These are phyloP conservation scores for Catocala nupta DNA, from an alignment of 2,888 invertebrate genomes.

Conservation along the genomic window DNA sequence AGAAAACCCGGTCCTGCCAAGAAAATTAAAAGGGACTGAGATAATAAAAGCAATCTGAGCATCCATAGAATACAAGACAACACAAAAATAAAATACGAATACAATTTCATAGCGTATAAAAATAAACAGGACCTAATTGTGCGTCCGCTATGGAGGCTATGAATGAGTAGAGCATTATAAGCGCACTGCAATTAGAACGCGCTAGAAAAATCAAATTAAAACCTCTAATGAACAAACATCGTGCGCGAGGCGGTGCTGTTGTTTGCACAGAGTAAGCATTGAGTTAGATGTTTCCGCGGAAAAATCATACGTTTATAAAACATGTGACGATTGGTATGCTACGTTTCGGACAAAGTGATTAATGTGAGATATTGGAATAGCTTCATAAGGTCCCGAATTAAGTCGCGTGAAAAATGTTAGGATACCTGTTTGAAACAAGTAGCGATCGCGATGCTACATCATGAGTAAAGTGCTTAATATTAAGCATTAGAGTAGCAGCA, in stretches of 20 bases:
- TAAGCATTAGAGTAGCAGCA: too few relatives aligned
- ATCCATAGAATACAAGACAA: constrained; percentile 2
- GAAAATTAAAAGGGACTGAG: neutral
- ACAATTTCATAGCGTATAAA: constrained; percentile 38
- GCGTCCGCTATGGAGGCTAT: constrained; percentile 43
- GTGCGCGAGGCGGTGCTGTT: constrained; percentile 63
- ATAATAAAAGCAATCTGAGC: neutral
- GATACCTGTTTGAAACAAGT: too few relatives aligned
- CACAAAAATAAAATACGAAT: constrained; percentile 20
- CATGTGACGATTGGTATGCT: too few relatives aligned
- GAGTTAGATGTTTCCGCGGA: neutral
- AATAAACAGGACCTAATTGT: constrained; percentile 71
- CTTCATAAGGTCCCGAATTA: too few relatives aligned
- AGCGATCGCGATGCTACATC: too few relatives aligned
- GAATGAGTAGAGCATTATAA: constrained; percentile 79
- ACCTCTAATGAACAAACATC: constrained; percentile 83
- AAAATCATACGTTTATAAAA: neutral
- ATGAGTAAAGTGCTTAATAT: too few relatives aligned
- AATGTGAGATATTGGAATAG: too few relatives aligned
- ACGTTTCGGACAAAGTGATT: too few relatives aligned
- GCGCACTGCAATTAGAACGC: constrained; percentile 78
- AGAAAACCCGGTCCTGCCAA: neutral
- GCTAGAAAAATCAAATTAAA: constrained; percentile 85
- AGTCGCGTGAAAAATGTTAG: too few relatives aligned
- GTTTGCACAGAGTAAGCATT: constrained; percentile 56